Conservation (phyloP, 2,888 invertebrate species). For the Drosophila testacea region DNA sequence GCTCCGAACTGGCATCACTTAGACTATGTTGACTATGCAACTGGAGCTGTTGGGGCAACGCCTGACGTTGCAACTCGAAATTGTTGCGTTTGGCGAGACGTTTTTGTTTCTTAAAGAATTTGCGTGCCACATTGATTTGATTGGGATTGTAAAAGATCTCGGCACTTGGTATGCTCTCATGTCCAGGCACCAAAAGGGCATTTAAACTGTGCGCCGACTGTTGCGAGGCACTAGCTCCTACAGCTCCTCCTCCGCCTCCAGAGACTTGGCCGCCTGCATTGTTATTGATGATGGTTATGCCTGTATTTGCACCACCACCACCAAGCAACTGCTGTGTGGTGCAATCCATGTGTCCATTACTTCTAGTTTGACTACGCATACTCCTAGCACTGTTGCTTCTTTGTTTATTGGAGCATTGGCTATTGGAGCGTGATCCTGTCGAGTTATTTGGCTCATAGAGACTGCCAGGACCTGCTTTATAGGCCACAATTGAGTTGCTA, state of each 20-base stretch:
- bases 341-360: conserved; percentile 60
- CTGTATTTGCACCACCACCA: conserved; percentile 13
- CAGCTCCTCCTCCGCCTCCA: conserved; percentile 14
- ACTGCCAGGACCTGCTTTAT: conserved; percentile 76
- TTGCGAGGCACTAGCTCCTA: conserved; percentile 31
- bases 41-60: conserved; percentile 84
- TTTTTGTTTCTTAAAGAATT: conserved; percentile 95
- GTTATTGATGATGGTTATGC: conserved; percentile 72
- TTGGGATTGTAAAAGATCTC: conserved; percentile 96
- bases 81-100: conserved; percentile 91
- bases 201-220: conserved; percentile 68
- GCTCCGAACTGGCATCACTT: conserved; percentile 87
- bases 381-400: conserved; percentile 89
- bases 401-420: conserved; percentile 89
- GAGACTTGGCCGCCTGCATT: conserved; percentile 49
- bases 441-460: conserved; percentile 80
- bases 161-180: conserved; percentile 86
- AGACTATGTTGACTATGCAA: conserved; percentile 85
- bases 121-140: conserved; percentile 96
- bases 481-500: conserved; percentile 87
- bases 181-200: conserved; percentile 56
- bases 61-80: conserved; percentile 86
- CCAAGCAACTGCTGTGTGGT: conserved; percentile 73
- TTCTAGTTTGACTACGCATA: conserved; percentile 87
- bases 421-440: conserved; percentile 88